These are phyloP conservation scores for Acyrthosiphon pisum DNA, from an alignment of 1,140 invertebrate species.

Conservation along the genomic window DNA sequence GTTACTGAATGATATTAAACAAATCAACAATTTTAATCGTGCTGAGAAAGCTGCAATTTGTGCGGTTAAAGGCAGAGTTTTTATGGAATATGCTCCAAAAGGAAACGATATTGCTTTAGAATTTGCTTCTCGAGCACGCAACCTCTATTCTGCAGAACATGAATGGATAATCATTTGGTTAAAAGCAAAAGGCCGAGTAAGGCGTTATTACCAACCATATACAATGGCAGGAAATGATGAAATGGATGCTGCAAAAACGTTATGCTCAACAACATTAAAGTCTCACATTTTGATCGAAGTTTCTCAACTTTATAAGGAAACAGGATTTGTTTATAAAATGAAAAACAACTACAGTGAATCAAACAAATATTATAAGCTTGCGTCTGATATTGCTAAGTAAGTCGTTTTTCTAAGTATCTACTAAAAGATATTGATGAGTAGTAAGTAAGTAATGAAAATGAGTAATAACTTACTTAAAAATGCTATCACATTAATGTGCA, in stretches of 20 bases:
- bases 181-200: constrained; percentile 47
- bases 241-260: background rate
- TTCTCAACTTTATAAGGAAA: constrained; percentile 6
- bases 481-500: no score
- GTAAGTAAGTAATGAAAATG: no score
- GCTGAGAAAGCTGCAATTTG: background rate
- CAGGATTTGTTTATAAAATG: background rate
- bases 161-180: constrained; percentile 36
- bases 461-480: no score
- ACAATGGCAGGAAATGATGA: background rate
- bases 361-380: constrained; percentile 13
- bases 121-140: background rate
- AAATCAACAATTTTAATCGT: background rate
- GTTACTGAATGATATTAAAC: background rate
- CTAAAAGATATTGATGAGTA: no score
- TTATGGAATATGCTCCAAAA: constrained; percentile 35
- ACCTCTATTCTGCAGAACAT: background rate
- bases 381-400: constrained; percentile 9
- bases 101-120: constrained; percentile 27
- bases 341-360: background rate
- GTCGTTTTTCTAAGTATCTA: no score
- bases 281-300: background rate
- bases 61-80: background rate
- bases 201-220: background rate
- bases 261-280: background rate